Evolutionary conservation across 2,797 vertebrate species (phyloP).

Genomic region (Lepidocolaptes lacrymiger): DNA sequence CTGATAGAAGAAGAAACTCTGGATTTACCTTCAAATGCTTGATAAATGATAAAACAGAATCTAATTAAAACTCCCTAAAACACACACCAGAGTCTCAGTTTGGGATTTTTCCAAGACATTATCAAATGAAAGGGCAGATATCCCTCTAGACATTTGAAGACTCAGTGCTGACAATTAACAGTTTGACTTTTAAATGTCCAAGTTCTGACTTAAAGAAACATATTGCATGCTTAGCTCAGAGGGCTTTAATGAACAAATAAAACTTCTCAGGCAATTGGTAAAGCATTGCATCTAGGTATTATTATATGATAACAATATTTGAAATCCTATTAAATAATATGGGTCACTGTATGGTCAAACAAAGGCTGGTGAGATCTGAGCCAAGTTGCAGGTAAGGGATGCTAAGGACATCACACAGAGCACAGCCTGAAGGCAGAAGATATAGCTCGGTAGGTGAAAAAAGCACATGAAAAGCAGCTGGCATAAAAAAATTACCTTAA

Average conservation of each 20-base stretch:
- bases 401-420: neutral
- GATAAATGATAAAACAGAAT: slow-evolving; percentile 36
- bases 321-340: neutral
- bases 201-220: neutral
- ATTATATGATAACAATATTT: neutral
- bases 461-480: neutral
- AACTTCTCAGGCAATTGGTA: neutral
- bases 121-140: slow-evolving; percentile 24
- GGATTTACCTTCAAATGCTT: neutral
- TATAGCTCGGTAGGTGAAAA: neutral
- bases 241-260: slow-evolving; percentile 12
- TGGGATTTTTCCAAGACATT: slow-evolving; percentile 25
- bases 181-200: slow-evolving; percentile 40
- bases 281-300: neutral
- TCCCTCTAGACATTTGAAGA: slow-evolving; percentile 24
- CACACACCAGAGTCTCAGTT: slow-evolving; percentile 7
- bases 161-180: slow-evolving; percentile 3
- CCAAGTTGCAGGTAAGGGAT: neutral
- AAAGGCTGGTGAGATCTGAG: slow-evolving; percentile 11
- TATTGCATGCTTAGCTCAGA: neutral
- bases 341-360: neutral
- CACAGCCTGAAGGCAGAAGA: neutral
- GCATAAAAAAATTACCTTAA: neutral
- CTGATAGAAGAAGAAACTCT: neutral
- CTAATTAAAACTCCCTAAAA: slow-evolving; percentile 39